A percentile compares a stretch with the other conserved stretches of the same genome.
Conservation (phyloP, 2,113 vertebrate species). For the Meleagris gallopavo region DNA sequence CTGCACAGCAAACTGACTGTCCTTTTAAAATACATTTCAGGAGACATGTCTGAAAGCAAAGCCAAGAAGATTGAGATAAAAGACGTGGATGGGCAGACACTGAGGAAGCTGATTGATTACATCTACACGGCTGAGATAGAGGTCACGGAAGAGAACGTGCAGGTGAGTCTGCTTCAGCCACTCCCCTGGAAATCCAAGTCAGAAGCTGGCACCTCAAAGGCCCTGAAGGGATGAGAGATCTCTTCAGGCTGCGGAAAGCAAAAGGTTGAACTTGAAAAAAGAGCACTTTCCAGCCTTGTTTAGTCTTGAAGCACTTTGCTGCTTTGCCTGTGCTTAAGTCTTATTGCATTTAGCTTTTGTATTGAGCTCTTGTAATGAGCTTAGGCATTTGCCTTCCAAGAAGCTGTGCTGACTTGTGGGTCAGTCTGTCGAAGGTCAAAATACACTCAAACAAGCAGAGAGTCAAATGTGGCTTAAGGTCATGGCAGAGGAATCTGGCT, state of each 20-base stretch:
- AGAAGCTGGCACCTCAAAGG: not conserved
- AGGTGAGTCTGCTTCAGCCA: constrained; percentile 77
- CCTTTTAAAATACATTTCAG: constrained; percentile 73
- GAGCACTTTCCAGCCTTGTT: not conserved
- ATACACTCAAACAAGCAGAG: not conserved
- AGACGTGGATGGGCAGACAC: constrained; percentile 90
- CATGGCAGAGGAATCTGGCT: not conserved
- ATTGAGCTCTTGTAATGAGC: not conserved
- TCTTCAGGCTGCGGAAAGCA: constrained; percentile 23
- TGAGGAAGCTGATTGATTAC: constrained; percentile 93
- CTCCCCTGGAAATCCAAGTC: not conserved
- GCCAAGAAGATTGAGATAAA: constrained; percentile 94
- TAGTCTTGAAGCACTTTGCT: constrained; percentile 38
- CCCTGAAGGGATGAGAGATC: not conserved
- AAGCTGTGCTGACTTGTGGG: constrained; percentile 56
- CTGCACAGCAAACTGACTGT: not conserved
- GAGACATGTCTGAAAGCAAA: constrained; percentile 97
- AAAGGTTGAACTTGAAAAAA: constrained; percentile 21
- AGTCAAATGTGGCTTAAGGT: constrained; percentile 23
- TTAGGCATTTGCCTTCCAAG: constrained; percentile 53
- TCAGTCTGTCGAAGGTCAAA: constrained; percentile 54
- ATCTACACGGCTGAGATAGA: constrained; percentile 96
- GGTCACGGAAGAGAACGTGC: constrained; percentile 94
- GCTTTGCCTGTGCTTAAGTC: not conserved
- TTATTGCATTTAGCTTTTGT: constrained; percentile 48